Base-by-base conservation (phyloP, 2,797 vertebrate genomes). In the Poeciliopsis gracilis region DNA sequence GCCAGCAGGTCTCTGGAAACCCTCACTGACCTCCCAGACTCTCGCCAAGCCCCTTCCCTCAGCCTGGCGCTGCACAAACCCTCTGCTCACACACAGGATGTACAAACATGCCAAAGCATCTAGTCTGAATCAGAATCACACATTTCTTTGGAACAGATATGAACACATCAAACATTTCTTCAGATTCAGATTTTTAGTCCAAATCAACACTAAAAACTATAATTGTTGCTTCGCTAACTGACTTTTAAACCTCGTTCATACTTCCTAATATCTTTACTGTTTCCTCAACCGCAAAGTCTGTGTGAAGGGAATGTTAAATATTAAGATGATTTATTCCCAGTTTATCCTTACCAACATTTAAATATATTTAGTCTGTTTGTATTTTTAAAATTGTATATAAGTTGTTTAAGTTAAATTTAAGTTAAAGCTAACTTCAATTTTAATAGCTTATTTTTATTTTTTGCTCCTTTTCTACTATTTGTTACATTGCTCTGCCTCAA, bases 1-100 rank as follows among this genome's bases (percentile, higher is more conserved):
- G 9, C 78, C 77, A 90, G 85, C 88, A 91, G 90, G 90, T 92
- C 91, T 87, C 84, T 85, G 81, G 83, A 87, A 78, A 77, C 76
- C 75, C 78, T 88, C 89, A 82, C 41, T 85, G 84, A 82, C 78
- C 84, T 78, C 76, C 59, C 85, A 79, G 20, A 80, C 83, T 85
- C 84, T 61, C 16, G 20, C 43, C 43, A 45, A 61, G 5, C 53
- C 79, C 16, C 1, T 1, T 70, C 63, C 61, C 84, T 30, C 43
- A 38, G 33, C 43, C 11, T 76, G 77, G 81, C 79, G 30, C 63
- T 75, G 75, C 28, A 73, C 59, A 43, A 63, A 5, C 61, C 75
- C 51, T 28, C 78, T 61, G 41, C 49, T 47, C 33, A 67, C 28
- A 80, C 30, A 70, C 2, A 66, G 2, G 36, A 69, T 9, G 20